phyloP scores from a whole-genome alignment of 92 coral and sea anemone genomes.

The Montipora capitata region DNA sequence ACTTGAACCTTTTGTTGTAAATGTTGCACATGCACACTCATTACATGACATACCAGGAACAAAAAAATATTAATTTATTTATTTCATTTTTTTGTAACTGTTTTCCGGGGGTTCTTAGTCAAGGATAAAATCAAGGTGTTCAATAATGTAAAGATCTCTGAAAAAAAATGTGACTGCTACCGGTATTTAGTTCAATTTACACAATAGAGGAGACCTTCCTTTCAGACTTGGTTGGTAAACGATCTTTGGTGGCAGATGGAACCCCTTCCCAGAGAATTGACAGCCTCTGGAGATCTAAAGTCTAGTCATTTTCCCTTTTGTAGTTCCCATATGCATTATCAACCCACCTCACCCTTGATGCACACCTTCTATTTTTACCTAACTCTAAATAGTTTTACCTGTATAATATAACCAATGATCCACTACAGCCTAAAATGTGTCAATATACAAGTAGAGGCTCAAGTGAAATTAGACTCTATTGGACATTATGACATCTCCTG shows the following conservation, averaged over 20 bases:
- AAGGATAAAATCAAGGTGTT: neutral
- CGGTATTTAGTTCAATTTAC: neutral
- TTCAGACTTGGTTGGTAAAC: neutral
- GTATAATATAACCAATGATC: neutral
- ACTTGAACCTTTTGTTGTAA: neutral
- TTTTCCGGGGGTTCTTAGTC: neutral
- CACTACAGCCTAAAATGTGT: neutral
- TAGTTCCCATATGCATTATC: neutral
- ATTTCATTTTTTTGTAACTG: neutral
- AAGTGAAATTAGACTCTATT: too few relatives aligned
- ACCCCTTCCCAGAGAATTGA: constrained; percentile 2
- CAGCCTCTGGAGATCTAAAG: neutral
- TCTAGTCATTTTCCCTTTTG: neutral
- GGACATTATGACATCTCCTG: too few relatives aligned
- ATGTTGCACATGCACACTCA: neutral
- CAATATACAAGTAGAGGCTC: too few relatives aligned
- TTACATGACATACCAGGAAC: neutral
- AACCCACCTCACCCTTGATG: too few relatives aligned
- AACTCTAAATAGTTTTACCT: neutral
- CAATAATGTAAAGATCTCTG: neutral
- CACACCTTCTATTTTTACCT: neutral
- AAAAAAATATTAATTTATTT: too few relatives aligned
- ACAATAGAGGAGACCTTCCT: neutral
- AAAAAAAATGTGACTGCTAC: neutral
- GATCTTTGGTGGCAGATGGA: neutral